Conservation (phyloP, 2,113 vertebrate genomes). For the Acrocephalus kingi region DNA sequence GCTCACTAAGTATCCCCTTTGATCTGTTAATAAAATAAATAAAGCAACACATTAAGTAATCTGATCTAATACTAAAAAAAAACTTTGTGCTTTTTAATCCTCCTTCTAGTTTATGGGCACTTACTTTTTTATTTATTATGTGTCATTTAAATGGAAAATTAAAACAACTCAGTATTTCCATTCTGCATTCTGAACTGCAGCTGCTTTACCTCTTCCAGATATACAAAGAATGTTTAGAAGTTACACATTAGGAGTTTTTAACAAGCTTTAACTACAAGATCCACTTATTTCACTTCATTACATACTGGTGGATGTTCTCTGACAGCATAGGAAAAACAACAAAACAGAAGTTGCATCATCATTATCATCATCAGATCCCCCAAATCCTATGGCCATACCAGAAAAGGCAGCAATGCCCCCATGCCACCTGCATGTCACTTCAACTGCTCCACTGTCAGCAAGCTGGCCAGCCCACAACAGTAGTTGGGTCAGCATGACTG, state of each 20-base stretch:
- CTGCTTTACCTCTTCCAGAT: background rate
- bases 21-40: background rate
- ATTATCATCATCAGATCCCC: background rate
- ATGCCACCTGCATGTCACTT: conserved; percentile 19
- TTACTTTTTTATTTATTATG: background rate
- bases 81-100: conserved; percentile 48
- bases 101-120: background rate
- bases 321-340: background rate
- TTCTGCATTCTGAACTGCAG: background rate
- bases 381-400: background rate
- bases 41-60: conserved; percentile 11
- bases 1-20: background rate
- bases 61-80: conserved; percentile 17
- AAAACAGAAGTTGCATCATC: background rate
- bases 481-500: conserved; percentile 6
- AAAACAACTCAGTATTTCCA: background rate
- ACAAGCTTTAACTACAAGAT: background rate
- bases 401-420: background rate
- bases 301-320: background rate
- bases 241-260: background rate
- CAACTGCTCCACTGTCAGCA: background rate
- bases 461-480: background rate
- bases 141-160: background rate
- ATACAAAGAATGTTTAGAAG: background rate
- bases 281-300: background rate